Evolutionary conservation across 2,888 invertebrate species (phyloP), one percentile per base, ranked within the genome.

Genomic region (Drosophila mimica): DNA sequence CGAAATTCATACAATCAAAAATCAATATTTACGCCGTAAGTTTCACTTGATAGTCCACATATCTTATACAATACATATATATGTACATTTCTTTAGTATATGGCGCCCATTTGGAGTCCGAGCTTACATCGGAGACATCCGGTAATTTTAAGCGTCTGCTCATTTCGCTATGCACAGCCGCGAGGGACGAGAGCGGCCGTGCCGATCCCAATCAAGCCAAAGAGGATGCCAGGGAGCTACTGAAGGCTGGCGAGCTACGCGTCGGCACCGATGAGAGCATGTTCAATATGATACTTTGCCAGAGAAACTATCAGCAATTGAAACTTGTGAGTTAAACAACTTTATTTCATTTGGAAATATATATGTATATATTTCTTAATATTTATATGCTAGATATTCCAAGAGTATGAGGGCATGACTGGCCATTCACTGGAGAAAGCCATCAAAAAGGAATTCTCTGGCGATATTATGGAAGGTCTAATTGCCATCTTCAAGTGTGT

Each of bases 71-170:
- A 46, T 46, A 25, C 25, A 28, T 28, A 5, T 4, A 52, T 11
- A 34, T 46, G 2, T 13, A 13, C 25, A 20, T 60, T 33, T 46
- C 49, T 67, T 15, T 93, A 98, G 98, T 97, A 92, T 98, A 96
- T 91, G 96, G 96, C 60, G 95, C 94, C 61, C 94, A 96, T 43
- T 94, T 98, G 82, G 98, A 98, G 91, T 95, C 96, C 59, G 98
- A 98, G 92, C 93, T 99, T 33, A 95, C 95, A 76, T 95, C 96
- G 58, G 99, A 99, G 92, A 98, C 98, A 3, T 97, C 97, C 56
- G 99, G 99, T 17, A 96, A 96, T 91, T 99, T 99, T 94, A 96
- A 97, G 92, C 95, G 98, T 63, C 94, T 99, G 49, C 95, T 99
- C 94, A 96, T 98, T 31, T 97, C 98, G 34, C 93, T 98, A 20